phyloP scores from a whole-genome alignment of 2,888 invertebrate species.

The Halocaridina rubra region DNA sequence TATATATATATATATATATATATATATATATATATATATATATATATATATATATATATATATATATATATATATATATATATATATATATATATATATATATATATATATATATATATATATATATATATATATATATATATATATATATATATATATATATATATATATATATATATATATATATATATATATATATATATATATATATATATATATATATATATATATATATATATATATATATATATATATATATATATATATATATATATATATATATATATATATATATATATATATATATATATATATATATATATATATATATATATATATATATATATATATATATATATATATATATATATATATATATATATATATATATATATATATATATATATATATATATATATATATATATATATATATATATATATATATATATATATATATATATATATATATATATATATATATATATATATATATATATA shows the following conservation, averaged over 20 bases:
- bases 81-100: neutral
- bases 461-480: constrained; percentile 8
- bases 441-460: neutral
- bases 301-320: neutral
- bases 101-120: neutral
- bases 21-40: neutral
- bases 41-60: neutral
- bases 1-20: neutral
- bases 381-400: neutral
- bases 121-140: neutral
- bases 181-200: neutral
- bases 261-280: neutral
- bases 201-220: neutral
- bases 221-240: neutral
- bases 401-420: neutral
- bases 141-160: neutral
- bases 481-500: constrained; percentile 8
- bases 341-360: neutral
- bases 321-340: neutral
- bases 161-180: neutral
- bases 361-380: neutral
- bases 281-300: neutral
- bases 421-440: neutral
- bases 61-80: neutral
- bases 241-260: neutral